A percentile compares a stretch with the other conserved stretches of the same genome.
phyloP scores from a whole-genome alignment of 2,113 vertebrate genomes.

The Mionectes macconnelli region DNA sequence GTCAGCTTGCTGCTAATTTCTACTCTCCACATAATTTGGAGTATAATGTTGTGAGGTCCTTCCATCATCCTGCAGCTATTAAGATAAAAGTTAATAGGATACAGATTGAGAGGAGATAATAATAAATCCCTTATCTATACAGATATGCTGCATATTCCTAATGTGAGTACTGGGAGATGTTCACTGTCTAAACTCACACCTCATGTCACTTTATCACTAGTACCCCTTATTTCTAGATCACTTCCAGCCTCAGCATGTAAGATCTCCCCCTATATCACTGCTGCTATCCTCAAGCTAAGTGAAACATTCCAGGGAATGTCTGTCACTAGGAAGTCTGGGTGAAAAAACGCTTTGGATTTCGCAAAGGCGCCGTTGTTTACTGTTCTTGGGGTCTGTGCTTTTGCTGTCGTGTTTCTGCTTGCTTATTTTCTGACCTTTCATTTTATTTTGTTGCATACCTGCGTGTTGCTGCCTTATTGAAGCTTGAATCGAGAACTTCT shows the following conservation, averaged over 20 bases:
- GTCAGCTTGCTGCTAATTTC: conserved; percentile 10
- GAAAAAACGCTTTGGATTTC: background rate
- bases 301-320: background rate
- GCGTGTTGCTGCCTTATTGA: background rate
- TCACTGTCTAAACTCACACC: background rate
- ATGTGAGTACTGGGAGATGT: background rate
- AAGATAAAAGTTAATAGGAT: background rate
- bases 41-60: background rate
- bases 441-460: background rate
- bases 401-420: background rate
- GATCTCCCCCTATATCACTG: background rate
- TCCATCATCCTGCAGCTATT: background rate
- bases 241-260: background rate
- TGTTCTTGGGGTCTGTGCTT: background rate
- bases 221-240: background rate
- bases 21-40: background rate
- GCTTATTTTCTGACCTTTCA: background rate
- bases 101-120: background rate
- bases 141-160: background rate
- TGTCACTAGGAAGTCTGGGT: background rate
- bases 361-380: background rate
- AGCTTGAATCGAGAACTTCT: background rate
- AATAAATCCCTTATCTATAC: background rate
- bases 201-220: background rate
- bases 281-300: background rate